Evolutionary conservation across 2,888 invertebrate species (phyloP).

Genomic region (Pachliopta kotzebuea): DNA sequence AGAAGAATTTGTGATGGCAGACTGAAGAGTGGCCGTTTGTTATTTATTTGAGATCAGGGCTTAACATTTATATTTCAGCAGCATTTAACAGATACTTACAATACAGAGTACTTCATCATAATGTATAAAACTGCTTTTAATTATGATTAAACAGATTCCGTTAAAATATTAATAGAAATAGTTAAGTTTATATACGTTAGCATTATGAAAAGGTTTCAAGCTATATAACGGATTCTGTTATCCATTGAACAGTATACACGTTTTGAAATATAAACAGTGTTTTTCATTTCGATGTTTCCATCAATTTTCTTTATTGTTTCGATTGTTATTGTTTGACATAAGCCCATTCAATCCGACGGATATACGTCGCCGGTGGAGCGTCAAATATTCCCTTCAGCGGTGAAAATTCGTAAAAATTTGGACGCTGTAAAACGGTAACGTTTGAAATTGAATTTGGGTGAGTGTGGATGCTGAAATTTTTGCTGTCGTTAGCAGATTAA

Average conservation of each 20-base stretch:
- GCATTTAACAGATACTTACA: too few species aligned
- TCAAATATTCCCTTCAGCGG: conserved; percentile 12
- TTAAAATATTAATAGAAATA: not conserved
- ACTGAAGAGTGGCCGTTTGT: too few species aligned
- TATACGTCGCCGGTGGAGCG: conserved; percentile 3
- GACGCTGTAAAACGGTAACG: conserved; percentile 7
- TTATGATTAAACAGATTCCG: not conserved
- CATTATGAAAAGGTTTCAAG: not conserved
- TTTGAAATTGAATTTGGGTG: conserved; percentile 15
- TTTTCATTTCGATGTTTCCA: not conserved
- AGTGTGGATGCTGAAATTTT: conserved; percentile 1
- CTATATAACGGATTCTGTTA: not conserved
- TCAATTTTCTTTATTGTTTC: conserved; percentile 1
- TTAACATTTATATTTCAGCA: too few species aligned
- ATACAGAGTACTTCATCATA: too few species aligned
- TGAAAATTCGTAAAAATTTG: conserved; percentile 15
- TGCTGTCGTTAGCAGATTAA: conserved; percentile 13
- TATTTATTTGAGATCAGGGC: too few species aligned
- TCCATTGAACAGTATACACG: not conserved
- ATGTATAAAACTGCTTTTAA: too few species aligned
- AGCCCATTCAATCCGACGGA: conserved; percentile 4
- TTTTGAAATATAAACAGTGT: not conserved
- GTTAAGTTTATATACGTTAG: not conserved
- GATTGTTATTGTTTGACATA: conserved; percentile 9
- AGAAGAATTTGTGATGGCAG: too few species aligned